Percentiles rank a stretch among this genome's conserved stretches.
phyloP scores from a whole-genome alignment of 2,113 vertebrate genomes.

The Entomyzon cyanotis region DNA sequence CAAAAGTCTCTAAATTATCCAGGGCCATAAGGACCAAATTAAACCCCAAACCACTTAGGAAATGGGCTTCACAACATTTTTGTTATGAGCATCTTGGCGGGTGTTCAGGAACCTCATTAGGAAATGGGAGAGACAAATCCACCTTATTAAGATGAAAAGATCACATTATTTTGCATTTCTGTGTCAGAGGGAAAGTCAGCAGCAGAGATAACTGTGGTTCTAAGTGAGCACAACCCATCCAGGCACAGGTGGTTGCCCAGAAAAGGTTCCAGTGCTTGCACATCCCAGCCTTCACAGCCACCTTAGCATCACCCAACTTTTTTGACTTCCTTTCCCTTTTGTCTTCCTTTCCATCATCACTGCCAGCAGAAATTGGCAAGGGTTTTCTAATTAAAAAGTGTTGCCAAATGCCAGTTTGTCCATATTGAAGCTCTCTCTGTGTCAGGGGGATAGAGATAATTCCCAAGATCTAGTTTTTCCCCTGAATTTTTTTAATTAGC shows the following conservation, averaged over 20 bases:
- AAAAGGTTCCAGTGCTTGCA: background rate
- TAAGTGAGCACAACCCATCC: background rate
- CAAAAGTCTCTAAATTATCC: slow-evolving; percentile 41
- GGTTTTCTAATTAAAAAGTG: background rate
- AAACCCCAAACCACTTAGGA: slow-evolving; percentile 43
- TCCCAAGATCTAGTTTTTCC: background rate
- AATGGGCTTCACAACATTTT: slow-evolving; percentile 26
- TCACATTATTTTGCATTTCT: background rate
- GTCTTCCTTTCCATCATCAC: background rate
- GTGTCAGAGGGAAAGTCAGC: background rate
- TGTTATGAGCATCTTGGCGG: background rate
- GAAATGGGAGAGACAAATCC: background rate
- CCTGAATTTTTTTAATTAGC: background rate
- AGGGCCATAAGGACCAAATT: slow-evolving; percentile 18
- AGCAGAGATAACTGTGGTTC: background rate
- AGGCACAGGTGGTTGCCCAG: background rate
- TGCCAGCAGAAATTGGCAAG: background rate
- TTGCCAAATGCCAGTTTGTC: background rate
- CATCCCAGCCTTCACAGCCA: accelerated
- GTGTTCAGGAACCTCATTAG: slow-evolving; percentile 37
- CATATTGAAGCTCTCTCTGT: background rate
- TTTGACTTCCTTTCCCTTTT: background rate
- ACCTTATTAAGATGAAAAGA: slow-evolving; percentile 3
- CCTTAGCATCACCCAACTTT: background rate
- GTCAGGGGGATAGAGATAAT: background rate